Evolutionary conservation across 1,140 invertebrate species (phyloP), one percentile per base, ranked within the genome.

Genomic region (Eupristina koningsbergeri): DNA sequence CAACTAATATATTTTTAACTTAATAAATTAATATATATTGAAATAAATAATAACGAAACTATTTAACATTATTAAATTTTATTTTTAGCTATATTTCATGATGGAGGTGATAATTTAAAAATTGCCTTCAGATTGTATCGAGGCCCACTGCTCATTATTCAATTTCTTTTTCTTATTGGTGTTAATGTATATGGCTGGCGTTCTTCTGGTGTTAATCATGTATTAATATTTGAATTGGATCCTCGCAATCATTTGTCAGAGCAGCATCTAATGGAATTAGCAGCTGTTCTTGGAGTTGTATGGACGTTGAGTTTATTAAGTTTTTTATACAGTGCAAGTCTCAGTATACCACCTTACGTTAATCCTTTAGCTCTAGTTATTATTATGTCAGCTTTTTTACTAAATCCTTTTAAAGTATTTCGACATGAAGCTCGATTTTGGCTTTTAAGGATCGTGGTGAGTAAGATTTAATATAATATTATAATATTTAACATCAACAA

Each of bases 141-240:
- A 58, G 98, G 97, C 0, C 97, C 98, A 8, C 94, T 99, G 83
- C 94, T 99, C 0, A 93, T 99, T 53, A 96, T 99, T 78, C 94
- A 99, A 87, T 98, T 98, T 90, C 94, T 99, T 85, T 99, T 99
- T 90, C 92, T 99, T 2, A 98, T 99, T 89, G 98, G 98, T 31
- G 95, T 99, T 26, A 99, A 99, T 90, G 98, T 97, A 29, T 99
- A 99, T 91, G 98, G 98, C n/a, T 99, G 98, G 98, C 93, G 98
- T 86, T 97, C 97, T 9, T 98, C 98, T 0, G 98, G 99, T 19
- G 98, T 99, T 8, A 99, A 99, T 94, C 99, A 99, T 91, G 99
- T 99, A 0, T 94, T 99, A 0, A 99, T 99, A 86, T 99, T 99
- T 91, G 99, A 99, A 91, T 93, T 99, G 73, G 98, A 99, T 93